Evolutionary conservation across 2,888 invertebrate genomes (phyloP).

Genomic region (Linnaemya tessellans): DNA sequence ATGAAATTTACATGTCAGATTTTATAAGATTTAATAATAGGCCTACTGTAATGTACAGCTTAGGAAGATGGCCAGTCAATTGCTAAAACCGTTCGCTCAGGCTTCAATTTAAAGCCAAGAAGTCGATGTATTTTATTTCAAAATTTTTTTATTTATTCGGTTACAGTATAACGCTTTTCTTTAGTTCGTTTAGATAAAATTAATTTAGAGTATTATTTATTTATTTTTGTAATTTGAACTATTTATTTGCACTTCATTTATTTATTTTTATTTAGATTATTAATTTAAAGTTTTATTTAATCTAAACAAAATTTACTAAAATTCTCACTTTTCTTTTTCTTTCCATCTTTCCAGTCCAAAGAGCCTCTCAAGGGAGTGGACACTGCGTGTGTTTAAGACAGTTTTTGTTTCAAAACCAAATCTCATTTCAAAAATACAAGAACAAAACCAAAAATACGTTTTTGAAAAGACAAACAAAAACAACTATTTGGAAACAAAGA

Average conservation of each 20-base stretch:
- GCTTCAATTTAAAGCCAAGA: too few species aligned
- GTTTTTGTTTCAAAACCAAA: slow-evolving; percentile 14
- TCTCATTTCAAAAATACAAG: slow-evolving; percentile 33
- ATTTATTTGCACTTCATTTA: neutral
- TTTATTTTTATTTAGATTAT: neutral
- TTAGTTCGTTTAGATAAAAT: too few species aligned
- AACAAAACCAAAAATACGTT: slow-evolving; percentile 31
- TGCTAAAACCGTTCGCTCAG: too few species aligned
- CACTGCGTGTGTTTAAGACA: slow-evolving; percentile 89
- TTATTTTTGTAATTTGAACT: neutral
- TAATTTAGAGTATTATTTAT: neutral
- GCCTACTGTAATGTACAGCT: too few species aligned
- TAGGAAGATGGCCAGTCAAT: too few species aligned
- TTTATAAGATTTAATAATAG: too few species aligned
- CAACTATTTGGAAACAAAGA: slow-evolving; percentile 40
- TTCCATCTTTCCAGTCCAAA: slow-evolving; percentile 87
- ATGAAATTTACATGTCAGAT: too few species aligned
- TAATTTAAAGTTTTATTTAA: slow-evolving; percentile 52
- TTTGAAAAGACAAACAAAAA: slow-evolving; percentile 37
- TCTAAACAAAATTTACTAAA: slow-evolving; percentile 84
- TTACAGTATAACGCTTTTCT: too few species aligned
- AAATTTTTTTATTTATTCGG: too few species aligned
- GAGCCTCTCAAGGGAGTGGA: slow-evolving; percentile 92
- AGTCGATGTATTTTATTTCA: too few species aligned
- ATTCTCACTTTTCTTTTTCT: slow-evolving; percentile 27